Percentiles rank a stretch among this genome's conserved stretches.
phyloP scores from a whole-genome alignment of 2,113 vertebrate genomes.

The Chaetops frenatus region DNA sequence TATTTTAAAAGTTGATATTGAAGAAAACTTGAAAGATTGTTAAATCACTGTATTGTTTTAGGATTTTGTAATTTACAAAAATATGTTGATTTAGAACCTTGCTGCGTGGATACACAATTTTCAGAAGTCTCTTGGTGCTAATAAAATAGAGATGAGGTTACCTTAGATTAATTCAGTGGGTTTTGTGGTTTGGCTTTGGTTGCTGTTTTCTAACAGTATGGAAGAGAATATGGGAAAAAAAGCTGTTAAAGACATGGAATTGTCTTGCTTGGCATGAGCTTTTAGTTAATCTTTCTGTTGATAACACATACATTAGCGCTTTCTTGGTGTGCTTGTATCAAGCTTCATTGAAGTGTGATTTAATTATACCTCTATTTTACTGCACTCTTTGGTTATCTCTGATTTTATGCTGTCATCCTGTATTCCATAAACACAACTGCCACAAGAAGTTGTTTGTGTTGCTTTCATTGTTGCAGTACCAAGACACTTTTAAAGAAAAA shows the following conservation, averaged over 20 bases:
- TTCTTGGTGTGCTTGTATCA: background rate
- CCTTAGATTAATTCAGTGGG: background rate
- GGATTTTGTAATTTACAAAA: background rate
- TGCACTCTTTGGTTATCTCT: background rate
- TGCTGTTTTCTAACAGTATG: background rate
- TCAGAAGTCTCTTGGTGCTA: background rate
- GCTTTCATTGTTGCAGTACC: background rate
- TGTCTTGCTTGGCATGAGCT: background rate
- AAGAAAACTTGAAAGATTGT: background rate
- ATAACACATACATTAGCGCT: background rate
- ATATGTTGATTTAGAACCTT: background rate
- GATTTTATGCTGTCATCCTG: background rate
- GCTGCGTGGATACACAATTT: background rate
- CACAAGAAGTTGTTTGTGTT: background rate
- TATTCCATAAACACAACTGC: background rate
- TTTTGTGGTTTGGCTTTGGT: constrained; percentile 10
- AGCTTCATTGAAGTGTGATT: background rate
- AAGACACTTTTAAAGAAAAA: background rate
- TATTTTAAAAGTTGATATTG: background rate
- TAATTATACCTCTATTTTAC: background rate
- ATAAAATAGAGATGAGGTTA: background rate
- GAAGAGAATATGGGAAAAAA: background rate
- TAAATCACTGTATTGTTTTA: background rate
- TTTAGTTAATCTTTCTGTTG: background rate
- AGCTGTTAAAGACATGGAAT: background rate